These are phyloP conservation scores for Entomobrya multifasciata DNA, from an alignment of 2,888 invertebrate genomes.

Conservation along the genomic window DNA sequence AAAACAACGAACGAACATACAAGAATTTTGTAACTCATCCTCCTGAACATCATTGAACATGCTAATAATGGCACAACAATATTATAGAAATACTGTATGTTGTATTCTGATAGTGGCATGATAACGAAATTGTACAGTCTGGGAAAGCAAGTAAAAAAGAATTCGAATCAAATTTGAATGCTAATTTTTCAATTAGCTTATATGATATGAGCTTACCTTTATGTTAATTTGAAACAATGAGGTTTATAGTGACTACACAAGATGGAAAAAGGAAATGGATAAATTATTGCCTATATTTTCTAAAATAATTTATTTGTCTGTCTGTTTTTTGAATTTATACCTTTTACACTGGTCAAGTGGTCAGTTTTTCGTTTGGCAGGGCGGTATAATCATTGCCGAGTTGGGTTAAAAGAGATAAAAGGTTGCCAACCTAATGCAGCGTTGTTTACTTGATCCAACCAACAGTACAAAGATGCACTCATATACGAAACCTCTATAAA, in stretches of 20 bases:
- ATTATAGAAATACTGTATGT: background rate
- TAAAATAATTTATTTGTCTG: too few relatives aligned
- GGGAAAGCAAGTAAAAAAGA: background rate
- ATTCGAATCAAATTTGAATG: slow-evolving; percentile 40
- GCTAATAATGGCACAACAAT: slow-evolving; percentile 5
- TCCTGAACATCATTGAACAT: slow-evolving; percentile 28
- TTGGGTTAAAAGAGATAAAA: background rate
- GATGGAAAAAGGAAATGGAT: background rate
- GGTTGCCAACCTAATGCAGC: slow-evolving; percentile 25
- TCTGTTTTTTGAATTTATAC: too few relatives aligned
- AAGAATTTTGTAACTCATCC: slow-evolving; percentile 2
- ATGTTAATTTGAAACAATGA: too few relatives aligned
- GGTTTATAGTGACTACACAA: too few relatives aligned
- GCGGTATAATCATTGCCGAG: background rate
- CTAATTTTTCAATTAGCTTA: slow-evolving; percentile 47
- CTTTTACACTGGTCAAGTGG: background rate
- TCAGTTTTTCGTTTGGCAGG: slow-evolving; percentile 24
- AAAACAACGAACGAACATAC: too few relatives aligned
- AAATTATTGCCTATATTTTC: too few relatives aligned
- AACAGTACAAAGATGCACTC: background rate
- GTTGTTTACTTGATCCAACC: background rate
- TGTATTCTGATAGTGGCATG: background rate
- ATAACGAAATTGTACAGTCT: background rate
- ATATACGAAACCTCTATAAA: background rate
- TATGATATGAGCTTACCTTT: background rate